These are phyloP conservation scores for Pseudochaenichthys georgianus DNA, from an alignment of 2,797 vertebrate species.

Conservation along the genomic window DNA sequence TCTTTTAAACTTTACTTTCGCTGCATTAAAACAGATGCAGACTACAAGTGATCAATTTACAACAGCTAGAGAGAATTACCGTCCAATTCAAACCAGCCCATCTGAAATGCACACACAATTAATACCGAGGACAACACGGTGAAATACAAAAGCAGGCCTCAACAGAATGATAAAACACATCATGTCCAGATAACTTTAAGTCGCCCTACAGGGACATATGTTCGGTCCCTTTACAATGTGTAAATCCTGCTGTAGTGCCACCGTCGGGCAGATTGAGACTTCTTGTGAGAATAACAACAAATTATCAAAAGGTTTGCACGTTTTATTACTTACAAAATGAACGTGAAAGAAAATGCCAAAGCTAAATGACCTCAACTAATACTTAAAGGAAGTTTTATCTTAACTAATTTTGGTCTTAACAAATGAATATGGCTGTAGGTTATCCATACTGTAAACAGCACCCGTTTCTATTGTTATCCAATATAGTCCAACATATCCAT, in stretches of 20 bases:
- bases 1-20: not conserved
- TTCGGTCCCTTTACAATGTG: not conserved
- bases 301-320: not conserved
- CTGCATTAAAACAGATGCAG: not conserved
- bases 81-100: not conserved
- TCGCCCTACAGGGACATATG: not conserved
- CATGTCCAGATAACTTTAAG: conserved; percentile 1
- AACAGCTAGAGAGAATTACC: not conserved
- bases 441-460: not conserved
- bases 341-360: not conserved
- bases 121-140: not conserved
- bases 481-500: too few relatives aligned
- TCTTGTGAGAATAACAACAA: not conserved
- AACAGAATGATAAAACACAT: conserved; percentile 25
- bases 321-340: not conserved
- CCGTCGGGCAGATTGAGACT: conserved; percentile 15
- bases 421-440: not conserved
- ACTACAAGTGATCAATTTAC: not conserved
- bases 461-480: not conserved
- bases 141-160: conserved; percentile 8
- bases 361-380: not conserved
- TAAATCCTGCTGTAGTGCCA: conserved; percentile 8
- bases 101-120: not conserved
- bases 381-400: not conserved
- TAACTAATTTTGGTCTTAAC: not conserved